These are phyloP conservation scores for Barnardius zonarius DNA, from an alignment of 2,113 vertebrate genomes.

Conservation along the genomic window DNA sequence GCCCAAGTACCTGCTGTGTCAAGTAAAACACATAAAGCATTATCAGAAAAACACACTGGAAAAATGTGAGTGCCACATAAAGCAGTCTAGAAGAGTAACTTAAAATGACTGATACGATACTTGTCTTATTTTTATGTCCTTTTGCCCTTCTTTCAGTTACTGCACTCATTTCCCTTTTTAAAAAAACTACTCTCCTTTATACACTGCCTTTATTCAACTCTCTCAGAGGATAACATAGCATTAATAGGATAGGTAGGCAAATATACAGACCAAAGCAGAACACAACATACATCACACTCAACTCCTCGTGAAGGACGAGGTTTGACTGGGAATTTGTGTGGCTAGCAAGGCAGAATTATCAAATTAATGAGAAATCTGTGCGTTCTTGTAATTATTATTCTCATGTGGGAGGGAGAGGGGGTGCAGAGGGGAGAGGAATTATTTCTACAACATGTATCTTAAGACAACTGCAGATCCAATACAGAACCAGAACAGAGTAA, in stretches of 20 bases:
- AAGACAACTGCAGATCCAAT: not conserved
- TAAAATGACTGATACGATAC: not conserved
- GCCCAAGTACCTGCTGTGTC: not conserved
- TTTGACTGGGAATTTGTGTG: not conserved
- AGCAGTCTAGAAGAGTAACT: slow-evolving; percentile 7
- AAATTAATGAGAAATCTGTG: not conserved
- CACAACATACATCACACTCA: not conserved
- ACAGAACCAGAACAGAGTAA: not conserved
- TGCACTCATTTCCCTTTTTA: not conserved
- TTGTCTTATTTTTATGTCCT: not conserved
- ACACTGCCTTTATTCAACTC: not conserved
- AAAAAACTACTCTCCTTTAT: not conserved
- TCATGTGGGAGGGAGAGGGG: not conserved
- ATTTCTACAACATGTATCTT: not conserved
- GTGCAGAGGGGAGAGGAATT: not conserved
- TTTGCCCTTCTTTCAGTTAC: not conserved
- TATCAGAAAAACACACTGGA: not conserved
- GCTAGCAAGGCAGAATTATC: not conserved
- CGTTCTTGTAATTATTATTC: not conserved
- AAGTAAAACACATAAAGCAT: slow-evolving; percentile 9
- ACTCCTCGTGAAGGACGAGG: not conserved
- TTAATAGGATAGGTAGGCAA: not conserved
- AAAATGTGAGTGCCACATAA: slow-evolving; percentile 1
- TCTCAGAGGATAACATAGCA: not conserved
- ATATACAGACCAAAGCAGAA: not conserved